Percentiles rank a stretch among this genome's conserved stretches.
Evolutionary conservation across 2,888 invertebrate species (phyloP).

Genomic region (Prionchulus punctatus): DNA sequence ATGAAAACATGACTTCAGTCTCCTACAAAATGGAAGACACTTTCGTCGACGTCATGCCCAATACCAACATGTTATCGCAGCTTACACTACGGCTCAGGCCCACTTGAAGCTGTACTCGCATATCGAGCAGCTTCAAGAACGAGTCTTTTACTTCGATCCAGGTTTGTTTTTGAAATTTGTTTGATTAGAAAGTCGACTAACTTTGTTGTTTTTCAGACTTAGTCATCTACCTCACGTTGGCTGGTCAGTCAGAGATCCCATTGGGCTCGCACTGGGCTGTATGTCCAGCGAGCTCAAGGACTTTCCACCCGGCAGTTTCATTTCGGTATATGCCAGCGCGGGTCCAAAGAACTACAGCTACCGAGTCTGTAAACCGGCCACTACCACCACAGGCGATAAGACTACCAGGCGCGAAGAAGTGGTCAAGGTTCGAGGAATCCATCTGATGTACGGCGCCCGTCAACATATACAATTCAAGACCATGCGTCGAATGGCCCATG

Average conservation of each 20-base stretch:
- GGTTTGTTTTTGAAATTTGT: not conserved
- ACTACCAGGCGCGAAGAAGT: not conserved
- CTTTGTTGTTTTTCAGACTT: not conserved
- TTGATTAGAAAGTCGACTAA: too few species aligned
- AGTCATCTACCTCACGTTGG: not conserved
- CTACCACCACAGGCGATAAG: too few species aligned
- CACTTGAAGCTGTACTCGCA: not conserved
- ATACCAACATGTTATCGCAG: not conserved
- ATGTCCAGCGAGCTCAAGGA: not conserved
- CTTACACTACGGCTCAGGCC: not conserved
- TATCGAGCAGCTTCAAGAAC: not conserved
- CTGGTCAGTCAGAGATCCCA: not conserved
- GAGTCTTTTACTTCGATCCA: not conserved
- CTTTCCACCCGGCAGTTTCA: not conserved
- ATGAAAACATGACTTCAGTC: not conserved
- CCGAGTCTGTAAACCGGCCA: not conserved
- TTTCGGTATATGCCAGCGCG: not conserved
- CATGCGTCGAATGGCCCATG: not conserved
- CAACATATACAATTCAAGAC: not conserved
- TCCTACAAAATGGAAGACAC: not conserved
- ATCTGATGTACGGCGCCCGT: not conserved
- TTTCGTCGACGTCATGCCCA: not conserved
- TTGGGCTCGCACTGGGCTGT: not conserved
- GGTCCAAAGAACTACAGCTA: not conserved
- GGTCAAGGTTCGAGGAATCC: not conserved